Evolutionary conservation across 2,113 vertebrate genomes (phyloP).

Genomic region (Percopsis transmontana): DNA sequence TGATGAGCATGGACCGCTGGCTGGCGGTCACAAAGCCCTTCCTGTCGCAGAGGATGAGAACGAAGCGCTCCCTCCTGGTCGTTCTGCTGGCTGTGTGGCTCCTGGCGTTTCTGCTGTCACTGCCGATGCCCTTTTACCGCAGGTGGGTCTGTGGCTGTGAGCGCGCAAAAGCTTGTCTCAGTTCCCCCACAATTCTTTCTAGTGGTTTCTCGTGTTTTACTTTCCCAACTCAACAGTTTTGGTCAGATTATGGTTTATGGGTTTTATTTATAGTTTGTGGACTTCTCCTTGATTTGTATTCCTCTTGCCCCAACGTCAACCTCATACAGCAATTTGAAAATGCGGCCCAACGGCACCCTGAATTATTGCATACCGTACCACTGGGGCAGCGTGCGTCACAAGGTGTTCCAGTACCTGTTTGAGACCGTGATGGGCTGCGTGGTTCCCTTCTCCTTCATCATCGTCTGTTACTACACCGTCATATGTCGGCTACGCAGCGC

Average conservation of each 20-base stretch:
- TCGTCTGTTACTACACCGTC: constrained; percentile 79
- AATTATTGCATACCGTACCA: constrained; percentile 51
- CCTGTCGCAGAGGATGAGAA: constrained; percentile 82
- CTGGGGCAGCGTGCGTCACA: constrained; percentile 58
- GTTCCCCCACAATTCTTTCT: no score
- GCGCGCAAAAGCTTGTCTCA: no score
- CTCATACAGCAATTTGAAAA: constrained; percentile 35
- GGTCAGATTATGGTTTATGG: no score
- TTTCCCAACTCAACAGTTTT: no score
- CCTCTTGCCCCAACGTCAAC: no score
- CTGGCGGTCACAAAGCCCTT: constrained; percentile 84
- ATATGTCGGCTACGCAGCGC: constrained; percentile 76
- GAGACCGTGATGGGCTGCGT: constrained; percentile 85
- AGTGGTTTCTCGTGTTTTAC: no score
- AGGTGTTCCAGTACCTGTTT: constrained; percentile 81
- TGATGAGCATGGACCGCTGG: constrained; percentile 90
- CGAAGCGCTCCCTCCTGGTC: constrained; percentile 71
- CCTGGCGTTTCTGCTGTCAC: constrained; percentile 76
- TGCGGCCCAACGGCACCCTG: background rate
- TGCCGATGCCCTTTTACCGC: constrained; percentile 86
- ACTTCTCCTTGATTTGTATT: background rate
- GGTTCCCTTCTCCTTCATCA: constrained; percentile 81
- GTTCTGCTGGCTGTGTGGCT: constrained; percentile 81
- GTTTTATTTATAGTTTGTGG: no score
- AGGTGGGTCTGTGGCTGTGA: constrained; percentile 54